Percentiles rank a stretch among this genome's conserved stretches.
Evolutionary conservation across 2,113 vertebrate species (phyloP).

Genomic region (Camelus dromedarius): DNA sequence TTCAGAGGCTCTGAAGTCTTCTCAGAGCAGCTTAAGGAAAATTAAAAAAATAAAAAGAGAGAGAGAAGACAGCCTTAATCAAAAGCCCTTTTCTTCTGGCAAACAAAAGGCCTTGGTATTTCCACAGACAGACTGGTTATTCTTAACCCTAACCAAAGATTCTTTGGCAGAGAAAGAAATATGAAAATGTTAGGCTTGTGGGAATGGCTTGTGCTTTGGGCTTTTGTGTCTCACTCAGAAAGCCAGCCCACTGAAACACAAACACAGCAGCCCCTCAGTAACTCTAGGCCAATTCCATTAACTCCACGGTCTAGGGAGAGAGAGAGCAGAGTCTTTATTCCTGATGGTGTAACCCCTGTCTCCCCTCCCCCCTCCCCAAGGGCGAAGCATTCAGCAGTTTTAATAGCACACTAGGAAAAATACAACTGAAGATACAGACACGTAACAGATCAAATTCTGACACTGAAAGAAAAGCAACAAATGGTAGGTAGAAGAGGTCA

Average conservation of each 20-base stretch:
- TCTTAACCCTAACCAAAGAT: constrained; percentile 82
- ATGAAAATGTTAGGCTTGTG: constrained; percentile 85
- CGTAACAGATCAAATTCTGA: constrained; percentile 33
- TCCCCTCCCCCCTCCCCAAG: background rate
- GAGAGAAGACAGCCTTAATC: constrained; percentile 64
- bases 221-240: constrained; percentile 77
- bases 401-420: constrained; percentile 55
- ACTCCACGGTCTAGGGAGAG: background rate
- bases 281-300: background rate
- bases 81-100: constrained; percentile 81
- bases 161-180: constrained; percentile 85
- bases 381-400: background rate
- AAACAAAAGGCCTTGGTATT: constrained; percentile 86
- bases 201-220: constrained; percentile 79
- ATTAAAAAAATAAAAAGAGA: background rate
- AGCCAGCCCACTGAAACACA: constrained; percentile 67
- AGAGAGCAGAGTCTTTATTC: background rate
- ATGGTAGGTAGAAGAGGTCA: background rate
- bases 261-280: background rate
- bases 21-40: constrained; percentile 70
- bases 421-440: constrained; percentile 11
- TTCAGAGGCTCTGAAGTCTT: constrained; percentile 64
- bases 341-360: background rate
- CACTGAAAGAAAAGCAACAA: background rate
- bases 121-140: constrained; percentile 82